Evolutionary conservation across 2,888 invertebrate species (phyloP), one percentile per base, ranked within the genome.

Genomic region (Pachycephus smyrnensis): DNA sequence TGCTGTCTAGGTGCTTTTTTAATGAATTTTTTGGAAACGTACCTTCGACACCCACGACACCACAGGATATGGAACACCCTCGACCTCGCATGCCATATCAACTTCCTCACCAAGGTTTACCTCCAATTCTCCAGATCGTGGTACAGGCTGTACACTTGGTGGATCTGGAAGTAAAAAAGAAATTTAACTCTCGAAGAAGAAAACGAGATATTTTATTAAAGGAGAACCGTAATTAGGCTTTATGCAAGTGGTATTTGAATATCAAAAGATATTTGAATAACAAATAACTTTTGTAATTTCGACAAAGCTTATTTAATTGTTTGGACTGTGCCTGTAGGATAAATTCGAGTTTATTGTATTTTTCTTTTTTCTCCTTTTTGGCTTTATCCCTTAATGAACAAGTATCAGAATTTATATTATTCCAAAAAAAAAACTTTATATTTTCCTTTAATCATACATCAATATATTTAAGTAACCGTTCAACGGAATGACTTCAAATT

Each of bases 101-200:
- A 96, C 95, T 87, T 94, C 94, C 40, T 96, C 95, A 0, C 96
- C 96, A 75, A 96, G 93, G 76, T 94, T 94, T 0, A 96, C 95
- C 89, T 96, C 96, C 30, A 96, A 87, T 82, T 94, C 93, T 0
- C 96, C 96, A 30, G 94, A 94, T 15, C 94, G 94, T 0, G 96
- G 96, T 4, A 94, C 91, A 0, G 95, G 94, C 69, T 92, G 92
- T 4, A 96, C 94, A 4, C 94, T 94, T 0, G 97, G 96, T 0
- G 96, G 93, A 91, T 95, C 96, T 96, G 90, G 30, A 78, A 88
- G 23, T 55, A 15, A 68, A 68, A 80, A 80, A 73, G 75, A 33
- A 69, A n/a, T 73, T 79, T 2, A 11, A 55, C 6, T 23, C 6
- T 6, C 23, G 23, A 55, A 55, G 9, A 55, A 23, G 23, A 23